A percentile compares a stretch with the other conserved stretches of the same genome.
Evolutionary conservation across 2,888 invertebrate genomes (phyloP).

Genomic region (Mermis nigrescens): DNA sequence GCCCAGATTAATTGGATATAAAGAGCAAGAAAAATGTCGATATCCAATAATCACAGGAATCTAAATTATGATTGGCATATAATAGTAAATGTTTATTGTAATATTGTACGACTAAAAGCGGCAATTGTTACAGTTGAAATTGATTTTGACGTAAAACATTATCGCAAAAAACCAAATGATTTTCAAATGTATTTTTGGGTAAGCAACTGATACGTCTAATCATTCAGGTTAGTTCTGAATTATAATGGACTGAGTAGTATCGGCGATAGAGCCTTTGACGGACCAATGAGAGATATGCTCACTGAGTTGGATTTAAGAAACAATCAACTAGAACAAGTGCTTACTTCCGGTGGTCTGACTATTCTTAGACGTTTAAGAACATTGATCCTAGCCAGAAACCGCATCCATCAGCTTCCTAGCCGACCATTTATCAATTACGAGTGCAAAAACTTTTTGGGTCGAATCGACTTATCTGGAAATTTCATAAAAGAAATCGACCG

Average conservation of each 20-base stretch:
- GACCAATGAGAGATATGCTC: constrained; percentile 24
- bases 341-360: constrained; percentile 21
- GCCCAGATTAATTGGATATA: no score
- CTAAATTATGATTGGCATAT: no score
- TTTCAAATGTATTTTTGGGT: no score
- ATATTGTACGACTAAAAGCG: no score
- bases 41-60: no score
- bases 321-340: constrained; percentile 26
- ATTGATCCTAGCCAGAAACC: constrained; percentile 27
- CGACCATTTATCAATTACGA: constrained; percentile 23
- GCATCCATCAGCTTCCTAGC: constrained; percentile 19
- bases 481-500: constrained; percentile 13
- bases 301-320: constrained; percentile 29
- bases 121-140: no score
- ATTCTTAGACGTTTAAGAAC: constrained; percentile 26
- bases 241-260: constrained; percentile 23
- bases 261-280: constrained; percentile 26
- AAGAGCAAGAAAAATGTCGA: no score
- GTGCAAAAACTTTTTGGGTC: constrained; percentile 23
- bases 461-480: constrained; percentile 28
- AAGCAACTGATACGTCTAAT: no score
- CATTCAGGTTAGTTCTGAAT: constrained; percentile 29
- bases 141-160: no score
- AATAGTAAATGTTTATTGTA: no score
- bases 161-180: no score